Percentiles rank a stretch among this genome's conserved stretches.
Conservation (phyloP, 2,888 invertebrate genomes). For the Chymomyza amoena region DNA sequence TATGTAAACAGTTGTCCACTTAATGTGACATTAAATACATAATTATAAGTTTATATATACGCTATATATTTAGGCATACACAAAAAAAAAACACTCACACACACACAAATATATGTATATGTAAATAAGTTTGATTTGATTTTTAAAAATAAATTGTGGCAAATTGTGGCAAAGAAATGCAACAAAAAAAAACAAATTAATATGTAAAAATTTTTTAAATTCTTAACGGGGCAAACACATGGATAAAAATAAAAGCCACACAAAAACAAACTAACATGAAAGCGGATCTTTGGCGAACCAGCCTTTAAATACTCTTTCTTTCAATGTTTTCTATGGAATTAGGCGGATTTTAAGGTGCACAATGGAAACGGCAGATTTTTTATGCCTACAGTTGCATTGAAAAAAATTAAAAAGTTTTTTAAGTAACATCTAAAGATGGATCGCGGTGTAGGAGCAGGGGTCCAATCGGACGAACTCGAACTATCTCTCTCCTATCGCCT, state of each 20-base stretch:
- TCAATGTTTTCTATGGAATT: too few relatives aligned
- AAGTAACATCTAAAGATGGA: too few relatives aligned
- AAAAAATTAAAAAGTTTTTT: too few relatives aligned
- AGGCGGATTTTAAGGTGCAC: neutral
- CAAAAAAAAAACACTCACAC: neutral
- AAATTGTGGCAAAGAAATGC: conserved; percentile 10
- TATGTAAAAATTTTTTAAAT: conserved; percentile 1
- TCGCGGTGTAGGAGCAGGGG: too few relatives aligned
- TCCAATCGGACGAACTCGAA: too few relatives aligned
- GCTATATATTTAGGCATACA: neutral
- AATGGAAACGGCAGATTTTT: neutral
- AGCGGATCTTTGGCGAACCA: neutral
- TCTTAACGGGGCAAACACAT: neutral
- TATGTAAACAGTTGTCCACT: neutral
- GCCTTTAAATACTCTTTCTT: neutral
- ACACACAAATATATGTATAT: conserved; percentile 33
- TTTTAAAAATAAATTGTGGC: conserved; percentile 33
- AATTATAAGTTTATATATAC: neutral
- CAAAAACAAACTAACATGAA: neutral
- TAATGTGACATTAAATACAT: neutral
- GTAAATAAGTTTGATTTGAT: conserved; percentile 49
- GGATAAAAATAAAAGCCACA: neutral
- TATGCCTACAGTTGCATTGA: too few relatives aligned
- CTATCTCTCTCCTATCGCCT: too few relatives aligned
- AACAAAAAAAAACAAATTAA: conserved; percentile 12